A percentile compares a stretch with the other conserved stretches of the same genome.
These are phyloP conservation scores for Plecotus auritus DNA, from an alignment of 2,113 vertebrate species.

Conservation along the genomic window DNA sequence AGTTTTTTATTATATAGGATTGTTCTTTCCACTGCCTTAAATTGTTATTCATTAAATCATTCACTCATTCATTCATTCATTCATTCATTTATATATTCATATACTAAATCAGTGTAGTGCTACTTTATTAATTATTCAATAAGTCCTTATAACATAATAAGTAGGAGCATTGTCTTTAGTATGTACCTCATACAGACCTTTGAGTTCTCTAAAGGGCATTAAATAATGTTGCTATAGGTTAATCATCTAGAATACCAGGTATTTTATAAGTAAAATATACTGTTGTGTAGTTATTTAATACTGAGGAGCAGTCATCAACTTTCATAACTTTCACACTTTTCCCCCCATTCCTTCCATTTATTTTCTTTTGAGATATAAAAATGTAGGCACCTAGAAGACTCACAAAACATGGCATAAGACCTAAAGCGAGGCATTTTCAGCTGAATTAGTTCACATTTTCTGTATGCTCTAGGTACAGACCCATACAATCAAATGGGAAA, in stretches of 20 bases:
- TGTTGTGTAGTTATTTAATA: not conserved
- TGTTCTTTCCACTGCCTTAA: not conserved
- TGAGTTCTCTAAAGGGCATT: not conserved
- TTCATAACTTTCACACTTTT: not conserved
- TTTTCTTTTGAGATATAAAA: constrained; percentile 2
- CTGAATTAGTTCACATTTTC: not conserved
- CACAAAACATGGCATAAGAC: not conserved
- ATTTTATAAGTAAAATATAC: not conserved
- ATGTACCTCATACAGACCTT: not conserved
- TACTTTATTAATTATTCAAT: not conserved
- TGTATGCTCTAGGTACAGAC: not conserved
- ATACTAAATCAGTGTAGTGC: not conserved
- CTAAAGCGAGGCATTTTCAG: not conserved
- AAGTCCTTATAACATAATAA: not conserved
- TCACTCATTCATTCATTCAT: not conserved
- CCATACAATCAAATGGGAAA: not conserved
- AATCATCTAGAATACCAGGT: not conserved
- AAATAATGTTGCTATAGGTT: not conserved
- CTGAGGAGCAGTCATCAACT: not conserved
- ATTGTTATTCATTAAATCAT: not conserved
- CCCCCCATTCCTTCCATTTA: not conserved
- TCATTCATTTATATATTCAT: not conserved
- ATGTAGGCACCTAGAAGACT: not conserved
- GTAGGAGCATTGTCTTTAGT: not conserved
- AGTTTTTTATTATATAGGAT: not conserved